phyloP scores from a whole-genome alignment of 2,888 invertebrate species.

The Andrena fulva region DNA sequence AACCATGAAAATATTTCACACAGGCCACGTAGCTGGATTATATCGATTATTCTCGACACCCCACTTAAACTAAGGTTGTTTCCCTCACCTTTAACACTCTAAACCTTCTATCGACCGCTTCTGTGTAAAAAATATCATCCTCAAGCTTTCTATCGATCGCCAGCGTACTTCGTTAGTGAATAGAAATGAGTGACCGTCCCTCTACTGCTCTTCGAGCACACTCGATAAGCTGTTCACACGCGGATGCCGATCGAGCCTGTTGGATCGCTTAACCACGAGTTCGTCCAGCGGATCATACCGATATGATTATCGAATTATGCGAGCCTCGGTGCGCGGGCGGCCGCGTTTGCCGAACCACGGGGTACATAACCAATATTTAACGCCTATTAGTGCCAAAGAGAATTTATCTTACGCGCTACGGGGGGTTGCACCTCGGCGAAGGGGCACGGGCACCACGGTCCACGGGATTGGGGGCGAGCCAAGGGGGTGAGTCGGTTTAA shows the following conservation, averaged over 20 bases:
- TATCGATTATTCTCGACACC: too few species aligned
- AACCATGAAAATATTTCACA: too few species aligned
- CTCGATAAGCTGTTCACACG: constrained; percentile 49
- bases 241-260: constrained; percentile 30
- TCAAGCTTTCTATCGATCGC: background rate
- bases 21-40: too few species aligned
- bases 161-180: background rate
- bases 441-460: constrained; percentile 30
- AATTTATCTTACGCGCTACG: constrained; percentile 75
- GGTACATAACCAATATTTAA: constrained; percentile 78
- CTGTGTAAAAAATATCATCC: too few species aligned
- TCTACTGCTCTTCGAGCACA: constrained; percentile 5
- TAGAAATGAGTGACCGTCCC: constrained; percentile 18
- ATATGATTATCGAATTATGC: constrained; percentile 73
- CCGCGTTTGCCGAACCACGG: constrained; percentile 55
- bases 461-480: constrained; percentile 6
- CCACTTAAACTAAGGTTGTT: too few species aligned
- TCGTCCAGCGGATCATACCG: constrained; percentile 65
- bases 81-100: too few species aligned
- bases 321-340: constrained; percentile 41
- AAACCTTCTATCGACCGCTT: too few species aligned
- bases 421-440: constrained; percentile 50
- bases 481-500: constrained; percentile 9
- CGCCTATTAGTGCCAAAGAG: constrained; percentile 78
- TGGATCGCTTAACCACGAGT: constrained; percentile 44